Evolutionary conservation across 1,140 invertebrate genomes (phyloP).

Genomic region (Listronotus bonariensis): DNA sequence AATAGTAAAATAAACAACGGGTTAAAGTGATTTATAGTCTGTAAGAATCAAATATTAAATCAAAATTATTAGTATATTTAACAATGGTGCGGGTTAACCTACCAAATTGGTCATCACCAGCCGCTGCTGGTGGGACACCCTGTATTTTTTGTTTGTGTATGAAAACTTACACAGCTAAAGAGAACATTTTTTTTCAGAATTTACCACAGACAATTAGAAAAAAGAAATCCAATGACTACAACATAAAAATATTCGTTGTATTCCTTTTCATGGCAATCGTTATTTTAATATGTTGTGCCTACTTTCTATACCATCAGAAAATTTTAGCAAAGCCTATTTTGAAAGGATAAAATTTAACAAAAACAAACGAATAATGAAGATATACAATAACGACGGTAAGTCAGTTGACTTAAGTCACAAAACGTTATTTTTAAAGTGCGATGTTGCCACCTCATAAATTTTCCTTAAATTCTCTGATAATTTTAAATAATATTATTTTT

Average conservation of each 20-base stretch:
- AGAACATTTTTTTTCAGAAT: slow-evolving; percentile 56
- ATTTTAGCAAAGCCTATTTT: slow-evolving; percentile 81
- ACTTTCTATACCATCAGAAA: slow-evolving; percentile 81
- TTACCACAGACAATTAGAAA: slow-evolving; percentile 60
- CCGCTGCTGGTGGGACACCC: too few relatives aligned
- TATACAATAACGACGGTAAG: slow-evolving; percentile 65
- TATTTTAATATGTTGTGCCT: slow-evolving; percentile 80
- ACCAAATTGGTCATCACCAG: too few relatives aligned
- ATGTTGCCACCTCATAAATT: not conserved
- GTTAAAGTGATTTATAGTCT: too few relatives aligned
- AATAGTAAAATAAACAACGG: too few relatives aligned
- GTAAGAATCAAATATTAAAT: too few relatives aligned
- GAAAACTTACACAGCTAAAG: too few relatives aligned
- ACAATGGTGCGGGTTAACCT: too few relatives aligned
- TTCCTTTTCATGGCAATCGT: slow-evolving; percentile 80
- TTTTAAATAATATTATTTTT: not conserved
- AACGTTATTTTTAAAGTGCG: not conserved
- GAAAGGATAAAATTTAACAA: slow-evolving; percentile 83
- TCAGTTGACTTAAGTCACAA: too few relatives aligned
- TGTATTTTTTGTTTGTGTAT: too few relatives aligned
- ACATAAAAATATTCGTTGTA: slow-evolving; percentile 77
- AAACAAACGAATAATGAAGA: slow-evolving; percentile 72
- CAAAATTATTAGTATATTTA: too few relatives aligned
- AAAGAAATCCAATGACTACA: slow-evolving; percentile 69
- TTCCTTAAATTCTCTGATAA: not conserved